Conservation (phyloP, 2,113 vertebrate genomes). For the Pipra filicauda region DNA sequence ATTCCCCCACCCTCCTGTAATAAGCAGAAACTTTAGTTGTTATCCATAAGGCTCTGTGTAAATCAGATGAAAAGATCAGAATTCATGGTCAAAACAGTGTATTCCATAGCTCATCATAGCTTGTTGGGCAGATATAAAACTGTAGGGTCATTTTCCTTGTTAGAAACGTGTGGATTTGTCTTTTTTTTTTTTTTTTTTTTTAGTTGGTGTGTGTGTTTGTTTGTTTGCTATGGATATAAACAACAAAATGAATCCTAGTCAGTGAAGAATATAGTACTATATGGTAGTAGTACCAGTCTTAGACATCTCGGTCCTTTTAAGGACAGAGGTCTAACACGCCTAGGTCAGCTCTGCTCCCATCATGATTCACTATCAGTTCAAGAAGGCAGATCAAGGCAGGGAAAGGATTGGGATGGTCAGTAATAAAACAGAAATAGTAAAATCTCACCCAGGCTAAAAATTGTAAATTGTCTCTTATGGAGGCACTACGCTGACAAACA, state of each 20-base stretch:
- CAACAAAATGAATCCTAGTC: background rate
- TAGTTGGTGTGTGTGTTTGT: background rate
- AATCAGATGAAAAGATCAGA: slow-evolving; percentile 9
- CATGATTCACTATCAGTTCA: background rate
- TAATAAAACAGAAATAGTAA: background rate
- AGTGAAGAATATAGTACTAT: background rate
- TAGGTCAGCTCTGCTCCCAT: background rate
- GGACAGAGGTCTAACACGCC: background rate
- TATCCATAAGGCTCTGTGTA: background rate
- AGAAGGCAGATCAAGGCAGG: background rate
- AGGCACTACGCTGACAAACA: background rate
- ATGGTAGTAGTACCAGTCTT: background rate
- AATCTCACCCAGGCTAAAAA: background rate
- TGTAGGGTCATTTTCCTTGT: background rate
- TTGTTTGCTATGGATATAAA: background rate
- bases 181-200: background rate
- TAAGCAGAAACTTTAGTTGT: background rate
- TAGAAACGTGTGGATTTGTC: background rate
- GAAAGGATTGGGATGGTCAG: background rate
- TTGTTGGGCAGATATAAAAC: background rate
- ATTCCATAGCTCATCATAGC: background rate
- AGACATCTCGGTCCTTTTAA: background rate
- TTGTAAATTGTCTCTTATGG: background rate
- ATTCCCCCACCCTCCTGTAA: background rate
- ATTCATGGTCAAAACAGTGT: background rate